These are phyloP conservation scores for Lepisosteus oculatus DNA, from an alignment of 2,113 vertebrate genomes.

Conservation along the genomic window DNA sequence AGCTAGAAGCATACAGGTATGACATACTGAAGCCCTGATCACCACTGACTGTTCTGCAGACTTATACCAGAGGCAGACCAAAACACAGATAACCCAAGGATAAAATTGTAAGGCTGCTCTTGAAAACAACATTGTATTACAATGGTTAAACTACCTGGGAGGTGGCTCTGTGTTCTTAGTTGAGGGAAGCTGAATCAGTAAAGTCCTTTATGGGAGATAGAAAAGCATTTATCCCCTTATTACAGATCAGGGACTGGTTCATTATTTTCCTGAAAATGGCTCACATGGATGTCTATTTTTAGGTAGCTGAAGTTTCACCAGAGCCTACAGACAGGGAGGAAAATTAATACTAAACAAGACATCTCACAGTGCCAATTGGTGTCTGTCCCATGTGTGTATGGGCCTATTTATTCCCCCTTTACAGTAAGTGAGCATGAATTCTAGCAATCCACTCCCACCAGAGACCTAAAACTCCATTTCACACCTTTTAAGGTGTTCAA, in stretches of 20 bases:
- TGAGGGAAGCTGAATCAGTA: not conserved
- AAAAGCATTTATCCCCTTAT: not conserved
- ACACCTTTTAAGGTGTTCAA: constrained; percentile 70
- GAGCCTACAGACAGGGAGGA: constrained; percentile 36
- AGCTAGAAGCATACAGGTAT: no score
- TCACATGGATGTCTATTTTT: constrained; percentile 42
- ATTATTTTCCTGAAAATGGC: constrained; percentile 9
- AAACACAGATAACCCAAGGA: no score
- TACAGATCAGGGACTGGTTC: not conserved
- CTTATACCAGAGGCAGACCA: no score
- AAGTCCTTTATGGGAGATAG: not conserved
- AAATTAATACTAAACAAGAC: constrained; percentile 58
- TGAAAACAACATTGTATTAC: not conserved
- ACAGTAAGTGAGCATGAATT: constrained; percentile 30
- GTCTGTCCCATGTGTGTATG: constrained; percentile 45
- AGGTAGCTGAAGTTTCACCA: constrained; percentile 50
- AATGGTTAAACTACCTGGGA: not conserved
- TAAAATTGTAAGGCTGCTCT: no score
- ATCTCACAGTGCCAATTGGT: constrained; percentile 62
- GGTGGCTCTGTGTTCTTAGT: not conserved
- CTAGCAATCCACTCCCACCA: not conserved
- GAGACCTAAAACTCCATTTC: constrained; percentile 64
- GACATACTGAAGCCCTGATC: no score
- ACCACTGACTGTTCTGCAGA: no score
- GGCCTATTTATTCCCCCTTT: constrained; percentile 47